Percentiles rank a stretch among this genome's conserved stretches.
These are phyloP conservation scores for Chinchilla lanigera DNA, from an alignment of 2,113 vertebrate species.

Conservation along the genomic window DNA sequence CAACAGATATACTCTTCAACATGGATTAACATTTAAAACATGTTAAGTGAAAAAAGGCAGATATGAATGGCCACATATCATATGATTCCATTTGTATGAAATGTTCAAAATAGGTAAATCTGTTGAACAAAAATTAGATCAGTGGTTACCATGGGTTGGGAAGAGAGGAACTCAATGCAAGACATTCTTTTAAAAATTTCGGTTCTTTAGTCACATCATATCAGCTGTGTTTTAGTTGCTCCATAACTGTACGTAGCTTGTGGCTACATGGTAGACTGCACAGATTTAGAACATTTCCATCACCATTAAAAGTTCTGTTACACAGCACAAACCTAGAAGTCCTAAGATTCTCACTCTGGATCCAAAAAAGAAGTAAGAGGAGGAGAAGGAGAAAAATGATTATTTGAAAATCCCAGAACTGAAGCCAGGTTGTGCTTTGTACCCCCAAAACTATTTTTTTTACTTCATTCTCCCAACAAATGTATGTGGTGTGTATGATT, in stretches of 20 bases:
- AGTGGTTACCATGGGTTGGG: not conserved
- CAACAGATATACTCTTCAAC: not conserved
- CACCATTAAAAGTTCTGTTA: slow-evolving; percentile 21
- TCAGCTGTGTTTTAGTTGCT: not conserved
- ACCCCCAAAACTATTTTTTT: not conserved
- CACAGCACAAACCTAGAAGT: not conserved
- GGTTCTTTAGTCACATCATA: not conserved
- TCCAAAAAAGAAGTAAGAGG: not conserved
- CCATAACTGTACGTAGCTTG: not conserved
- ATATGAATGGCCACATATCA: not conserved
- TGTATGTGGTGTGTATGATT: not conserved
- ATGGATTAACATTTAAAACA: slow-evolving; percentile 51
- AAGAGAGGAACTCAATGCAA: not conserved
- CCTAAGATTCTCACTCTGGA: slow-evolving; percentile 13
- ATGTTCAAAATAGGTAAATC: slow-evolving; percentile 9
- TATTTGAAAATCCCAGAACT: not conserved
- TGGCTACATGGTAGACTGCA: not conserved
- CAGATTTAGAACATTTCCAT: slow-evolving; percentile 20
- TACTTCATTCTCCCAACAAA: slow-evolving; percentile 55
- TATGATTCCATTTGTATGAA: slow-evolving; percentile 39
- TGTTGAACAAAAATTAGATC: slow-evolving; percentile 47
- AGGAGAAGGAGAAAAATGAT: not conserved
- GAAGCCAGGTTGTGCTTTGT: slow-evolving; percentile 23
- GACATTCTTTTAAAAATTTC: not conserved
- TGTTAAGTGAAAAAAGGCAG: slow-evolving; percentile 46